phyloP scores from a whole-genome alignment of 2,888 invertebrate genomes.

The Cephus nigrinus region DNA sequence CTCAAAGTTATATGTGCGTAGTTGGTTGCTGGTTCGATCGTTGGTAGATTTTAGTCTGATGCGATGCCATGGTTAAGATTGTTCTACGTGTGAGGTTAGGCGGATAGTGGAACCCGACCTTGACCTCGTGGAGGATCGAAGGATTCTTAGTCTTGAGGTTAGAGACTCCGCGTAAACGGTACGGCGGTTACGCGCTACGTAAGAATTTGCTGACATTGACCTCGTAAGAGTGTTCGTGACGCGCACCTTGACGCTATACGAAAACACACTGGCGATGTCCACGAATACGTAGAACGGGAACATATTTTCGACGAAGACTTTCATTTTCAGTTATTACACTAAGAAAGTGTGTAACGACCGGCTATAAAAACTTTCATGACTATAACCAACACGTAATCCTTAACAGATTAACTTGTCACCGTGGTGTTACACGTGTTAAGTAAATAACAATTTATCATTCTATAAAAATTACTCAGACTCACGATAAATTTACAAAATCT shows the following conservation, averaged over 20 bases:
- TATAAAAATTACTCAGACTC: background rate
- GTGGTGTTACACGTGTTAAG: background rate
- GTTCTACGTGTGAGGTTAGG: background rate
- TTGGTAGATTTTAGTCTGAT: background rate
- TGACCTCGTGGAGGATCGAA: slow-evolving; percentile 2
- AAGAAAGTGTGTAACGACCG: background rate
- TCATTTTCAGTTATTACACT: background rate
- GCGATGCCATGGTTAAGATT: background rate
- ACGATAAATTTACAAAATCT: background rate
- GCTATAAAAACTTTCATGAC: background rate
- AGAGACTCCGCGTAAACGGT: background rate
- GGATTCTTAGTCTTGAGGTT: background rate
- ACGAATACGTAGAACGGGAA: background rate
- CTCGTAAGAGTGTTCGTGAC: slow-evolving; percentile 6
- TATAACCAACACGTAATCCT: background rate
- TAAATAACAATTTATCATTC: background rate
- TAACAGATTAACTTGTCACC: background rate
- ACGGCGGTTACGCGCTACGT: slow-evolving; percentile 1
- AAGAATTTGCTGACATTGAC: slow-evolving; percentile 3
- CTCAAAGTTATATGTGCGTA: background rate
- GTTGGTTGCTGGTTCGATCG: background rate
- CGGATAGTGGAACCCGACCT: background rate
- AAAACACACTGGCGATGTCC: background rate
- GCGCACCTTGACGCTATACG: background rate
- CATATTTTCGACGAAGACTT: background rate